Evolutionary conservation across 2,888 invertebrate genomes (phyloP).

Genomic region (Hoplodrina ambigua): DNA sequence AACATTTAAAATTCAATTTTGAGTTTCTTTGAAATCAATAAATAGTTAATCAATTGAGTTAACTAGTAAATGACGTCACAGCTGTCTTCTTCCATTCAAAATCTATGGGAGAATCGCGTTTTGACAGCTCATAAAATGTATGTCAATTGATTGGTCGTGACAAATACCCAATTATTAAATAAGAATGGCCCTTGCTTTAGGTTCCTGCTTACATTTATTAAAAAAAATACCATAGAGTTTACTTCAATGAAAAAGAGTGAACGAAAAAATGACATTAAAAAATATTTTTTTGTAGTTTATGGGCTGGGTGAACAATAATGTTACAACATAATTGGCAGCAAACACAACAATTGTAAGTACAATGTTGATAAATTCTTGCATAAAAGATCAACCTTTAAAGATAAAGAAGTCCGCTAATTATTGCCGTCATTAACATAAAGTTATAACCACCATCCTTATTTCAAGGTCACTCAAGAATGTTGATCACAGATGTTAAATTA

Average conservation of each 20-base stretch:
- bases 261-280: not conserved
- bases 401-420: slow-evolving; percentile 9
- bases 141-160: too few species aligned
- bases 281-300: not conserved
- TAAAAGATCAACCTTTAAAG: not conserved
- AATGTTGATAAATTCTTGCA: not conserved
- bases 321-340: slow-evolving; percentile 11
- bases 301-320: slow-evolving; percentile 2
- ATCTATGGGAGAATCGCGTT: too few species aligned
- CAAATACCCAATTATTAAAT: not conserved
- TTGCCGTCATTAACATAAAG: slow-evolving; percentile 3
- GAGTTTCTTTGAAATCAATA: too few species aligned
- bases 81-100: too few species aligned
- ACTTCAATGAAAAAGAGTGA: not conserved
- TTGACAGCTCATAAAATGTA: too few species aligned
- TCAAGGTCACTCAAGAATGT: slow-evolving; percentile 26
- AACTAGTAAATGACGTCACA: too few species aligned
- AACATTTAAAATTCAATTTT: too few species aligned
- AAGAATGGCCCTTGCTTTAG: not conserved
- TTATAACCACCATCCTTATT: slow-evolving; percentile 14
- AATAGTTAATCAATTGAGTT: too few species aligned
- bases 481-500: slow-evolving; percentile 27
- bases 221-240: not conserved
- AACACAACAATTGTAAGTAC: slow-evolving; percentile 2
- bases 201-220: too few species aligned